A percentile compares a stretch with the other conserved stretches of the same genome.
Conservation (phyloP, 2,797 vertebrate species). For the Pogoniulus pusillus region DNA sequence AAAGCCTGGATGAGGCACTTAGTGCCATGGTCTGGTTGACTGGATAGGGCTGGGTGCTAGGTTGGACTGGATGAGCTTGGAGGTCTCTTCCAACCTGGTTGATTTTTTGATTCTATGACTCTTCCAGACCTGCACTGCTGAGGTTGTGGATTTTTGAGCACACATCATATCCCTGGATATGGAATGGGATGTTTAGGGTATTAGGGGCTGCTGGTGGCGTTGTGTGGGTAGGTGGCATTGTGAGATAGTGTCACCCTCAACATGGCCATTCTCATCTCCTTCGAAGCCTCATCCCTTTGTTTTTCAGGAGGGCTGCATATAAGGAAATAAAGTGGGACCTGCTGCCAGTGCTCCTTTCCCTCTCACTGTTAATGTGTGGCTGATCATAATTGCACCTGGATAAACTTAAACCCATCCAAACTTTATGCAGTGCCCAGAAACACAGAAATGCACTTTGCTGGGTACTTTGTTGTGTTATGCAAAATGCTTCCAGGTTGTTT, state of each 20-base stretch:
- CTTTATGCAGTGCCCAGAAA: not conserved
- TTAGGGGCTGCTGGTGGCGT: not conserved
- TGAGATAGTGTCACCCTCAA: not conserved
- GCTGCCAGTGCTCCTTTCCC: not conserved
- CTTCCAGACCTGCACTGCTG: not conserved
- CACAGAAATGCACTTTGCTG: not conserved
- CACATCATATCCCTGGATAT: not conserved
- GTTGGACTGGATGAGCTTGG: too few species aligned
- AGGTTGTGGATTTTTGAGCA: not conserved
- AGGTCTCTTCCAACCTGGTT: too few species aligned
- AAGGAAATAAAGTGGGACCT: not conserved
- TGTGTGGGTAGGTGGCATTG: not conserved
- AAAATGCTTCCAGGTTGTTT: not conserved
- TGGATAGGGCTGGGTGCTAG: too few species aligned
- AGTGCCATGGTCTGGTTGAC: too few species aligned
- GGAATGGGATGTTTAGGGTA: not conserved
- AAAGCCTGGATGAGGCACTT: too few species aligned
- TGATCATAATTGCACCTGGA: not conserved
- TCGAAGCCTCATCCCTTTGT: not conserved
- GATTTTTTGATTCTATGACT: too few species aligned
- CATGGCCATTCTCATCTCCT: not conserved
- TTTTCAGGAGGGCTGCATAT: not conserved
- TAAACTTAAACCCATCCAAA: not conserved
- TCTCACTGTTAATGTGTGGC: not conserved
- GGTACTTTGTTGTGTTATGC: not conserved